Conservation (phyloP, 2,888 invertebrate genomes). For the Ganaspis brasiliensis region DNA sequence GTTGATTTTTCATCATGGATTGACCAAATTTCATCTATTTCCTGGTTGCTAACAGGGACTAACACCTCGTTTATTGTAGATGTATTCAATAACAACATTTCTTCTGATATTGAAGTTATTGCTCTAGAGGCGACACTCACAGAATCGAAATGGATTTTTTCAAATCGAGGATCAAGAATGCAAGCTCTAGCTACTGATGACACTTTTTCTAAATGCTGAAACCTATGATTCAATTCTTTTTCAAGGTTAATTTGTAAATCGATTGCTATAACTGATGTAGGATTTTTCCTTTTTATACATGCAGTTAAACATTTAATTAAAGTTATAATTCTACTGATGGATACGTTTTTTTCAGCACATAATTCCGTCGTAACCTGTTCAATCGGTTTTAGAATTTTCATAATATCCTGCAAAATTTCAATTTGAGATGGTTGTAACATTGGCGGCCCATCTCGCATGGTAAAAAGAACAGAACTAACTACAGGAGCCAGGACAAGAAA, state of each 20-base stretch:
- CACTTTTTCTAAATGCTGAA: not conserved
- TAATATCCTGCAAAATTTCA: conserved; percentile 20
- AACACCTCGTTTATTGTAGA: not conserved
- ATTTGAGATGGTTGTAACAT: conserved; percentile 30
- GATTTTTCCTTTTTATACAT: not conserved
- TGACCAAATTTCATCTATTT: not conserved
- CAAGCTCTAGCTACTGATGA: conserved; percentile 2
- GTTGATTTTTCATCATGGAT: not conserved
- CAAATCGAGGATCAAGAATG: conserved; percentile 17
- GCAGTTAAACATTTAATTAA: not conserved
- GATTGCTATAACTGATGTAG: not conserved
- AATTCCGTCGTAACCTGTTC: conserved; percentile 28
- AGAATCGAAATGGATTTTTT: conserved; percentile 4
- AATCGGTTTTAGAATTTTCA: conserved; percentile 42
- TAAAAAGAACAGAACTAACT: conserved; percentile 36
- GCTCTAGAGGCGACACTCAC: not conserved
- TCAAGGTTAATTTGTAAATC: not conserved
- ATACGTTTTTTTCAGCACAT: not conserved
- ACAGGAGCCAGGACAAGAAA: conserved; percentile 32
- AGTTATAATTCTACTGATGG: conserved; percentile 18
- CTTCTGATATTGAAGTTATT: not conserved
- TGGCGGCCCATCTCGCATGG: conserved; percentile 21
- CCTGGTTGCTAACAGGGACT: not conserved
- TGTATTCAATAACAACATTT: not conserved
- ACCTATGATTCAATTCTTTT: not conserved